Conservation (phyloP, 2,113 vertebrate species). For the Tringa solitaria region DNA sequence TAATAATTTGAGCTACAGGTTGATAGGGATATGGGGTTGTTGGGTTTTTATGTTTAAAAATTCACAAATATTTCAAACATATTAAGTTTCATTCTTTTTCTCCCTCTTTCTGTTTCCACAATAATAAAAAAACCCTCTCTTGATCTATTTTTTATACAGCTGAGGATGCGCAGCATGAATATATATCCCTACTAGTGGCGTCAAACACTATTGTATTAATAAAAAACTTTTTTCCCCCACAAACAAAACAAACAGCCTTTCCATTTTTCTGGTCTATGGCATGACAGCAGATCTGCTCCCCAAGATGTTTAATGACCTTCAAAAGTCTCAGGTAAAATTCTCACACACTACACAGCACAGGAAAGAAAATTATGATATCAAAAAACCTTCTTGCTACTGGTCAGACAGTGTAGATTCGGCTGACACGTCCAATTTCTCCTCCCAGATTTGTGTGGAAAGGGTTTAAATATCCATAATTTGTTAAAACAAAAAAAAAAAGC, state of each 20-base stretch:
- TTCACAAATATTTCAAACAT: constrained; percentile 43
- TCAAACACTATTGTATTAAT: not conserved
- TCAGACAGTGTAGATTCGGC: not conserved
- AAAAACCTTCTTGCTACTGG: not conserved
- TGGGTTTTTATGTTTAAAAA: constrained; percentile 47
- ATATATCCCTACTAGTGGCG: not conserved
- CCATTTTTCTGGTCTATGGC: not conserved
- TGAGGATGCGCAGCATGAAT: not conserved
- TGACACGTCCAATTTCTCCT: not conserved
- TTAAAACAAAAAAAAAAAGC: not conserved
- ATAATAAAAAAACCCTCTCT: not conserved
- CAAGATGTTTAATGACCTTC: not conserved
- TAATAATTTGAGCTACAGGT: constrained; percentile 45
- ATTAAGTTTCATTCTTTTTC: not conserved
- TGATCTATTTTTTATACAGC: constrained; percentile 47
- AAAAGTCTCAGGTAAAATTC: not conserved
- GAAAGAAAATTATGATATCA: not conserved
- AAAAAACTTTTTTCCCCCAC: not conserved
- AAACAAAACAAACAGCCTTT: not conserved
- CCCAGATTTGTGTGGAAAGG: not conserved
- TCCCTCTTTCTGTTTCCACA: not conserved
- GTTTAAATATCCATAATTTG: not conserved
- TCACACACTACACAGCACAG: not conserved
- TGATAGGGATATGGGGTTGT: not conserved
- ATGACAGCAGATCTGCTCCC: not conserved